phyloP scores from a whole-genome alignment of 2,888 invertebrate species.

The Venusia cambrica region DNA sequence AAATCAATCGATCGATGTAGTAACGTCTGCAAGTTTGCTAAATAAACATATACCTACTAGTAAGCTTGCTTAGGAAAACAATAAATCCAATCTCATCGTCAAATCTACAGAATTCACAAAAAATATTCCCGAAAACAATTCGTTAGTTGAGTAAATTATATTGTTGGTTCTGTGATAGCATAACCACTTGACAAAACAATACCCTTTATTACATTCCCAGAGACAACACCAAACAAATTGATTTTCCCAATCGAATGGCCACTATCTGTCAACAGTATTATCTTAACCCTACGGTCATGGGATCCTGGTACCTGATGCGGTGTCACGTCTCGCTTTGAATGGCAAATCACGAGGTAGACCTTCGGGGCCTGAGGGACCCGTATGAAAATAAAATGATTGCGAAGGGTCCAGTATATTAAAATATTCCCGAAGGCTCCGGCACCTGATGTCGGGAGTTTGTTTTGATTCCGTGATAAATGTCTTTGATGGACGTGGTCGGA shows the following conservation, averaged over 20 bases:
- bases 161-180: too few relatives aligned
- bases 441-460: conserved; percentile 73
- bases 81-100: too few relatives aligned
- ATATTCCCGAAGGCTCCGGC: conserved; percentile 64
- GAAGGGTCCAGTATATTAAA: conserved; percentile 72
- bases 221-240: conserved; percentile 58
- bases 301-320: conserved; percentile 62
- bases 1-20: too few relatives aligned
- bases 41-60: too few relatives aligned
- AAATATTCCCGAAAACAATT: too few relatives aligned
- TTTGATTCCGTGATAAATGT: conserved; percentile 59
- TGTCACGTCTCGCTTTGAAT: conserved; percentile 73
- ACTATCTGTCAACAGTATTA: conserved; percentile 71
- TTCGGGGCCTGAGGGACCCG: conserved; percentile 69
- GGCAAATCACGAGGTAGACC: conserved; percentile 78
- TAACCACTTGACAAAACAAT: conserved; percentile 12
- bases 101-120: too few relatives aligned
- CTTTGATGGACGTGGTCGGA: conserved; percentile 6
- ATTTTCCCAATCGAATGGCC: conserved; percentile 54
- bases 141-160: too few relatives aligned
- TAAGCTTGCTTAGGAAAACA: too few relatives aligned
- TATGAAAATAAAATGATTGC: conserved; percentile 80
- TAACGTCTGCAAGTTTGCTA: too few relatives aligned
- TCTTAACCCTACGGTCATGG: conserved; percentile 54
- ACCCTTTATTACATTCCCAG: conserved; percentile 19